Evolutionary conservation across 2,888 invertebrate genomes (phyloP), one percentile per base, ranked within the genome.

Genomic region (Clivina fossor): DNA sequence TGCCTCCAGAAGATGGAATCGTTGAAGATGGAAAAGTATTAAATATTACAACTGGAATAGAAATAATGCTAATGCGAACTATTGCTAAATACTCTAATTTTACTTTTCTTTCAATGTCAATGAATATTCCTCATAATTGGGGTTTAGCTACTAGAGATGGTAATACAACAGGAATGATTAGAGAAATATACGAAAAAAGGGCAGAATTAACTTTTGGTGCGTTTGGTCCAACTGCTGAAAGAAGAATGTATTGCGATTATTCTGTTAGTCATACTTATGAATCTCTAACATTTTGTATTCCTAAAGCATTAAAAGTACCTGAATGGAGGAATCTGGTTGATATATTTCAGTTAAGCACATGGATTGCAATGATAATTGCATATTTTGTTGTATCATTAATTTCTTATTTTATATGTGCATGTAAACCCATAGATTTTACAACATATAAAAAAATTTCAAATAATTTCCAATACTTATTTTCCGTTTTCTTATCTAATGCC

Each of bases 281-380:
- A 30, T 28, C 7, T 11, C 4, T 28, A 1, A 30, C 30, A 4
- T 46, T 15, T 15, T 46, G 46, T 16, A 32, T 46, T n/a, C 46
- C 46, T 7, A 11, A 18, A 30, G 46, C 46, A 2, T 32, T 30
- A 16, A 9, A 30, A 15, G 7, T 2, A n/a, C 5, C 46, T 2
- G 19, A 9, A 28, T 46, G 46, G 46, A 5, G 72, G 37, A 73
- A 79, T 19, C 68, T 81, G 19, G 65, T 76, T 2, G 68, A 73
- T 0, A 79, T 79, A 56, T 82, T 80, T 59, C 56, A 71, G 5
- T 56, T 59, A 2, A 46, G 62, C 8, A 78, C 79, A 1, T 82
- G 82, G 82, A 57, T 70, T 2, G 66, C 73, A 2, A 74, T 74
- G 7, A 62, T 74, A 7, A 53, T 64, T n/a, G 66, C 71, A 4